Evolutionary conservation across 2,888 invertebrate genomes (phyloP).

Genomic region (Harpalus rufipes): DNA sequence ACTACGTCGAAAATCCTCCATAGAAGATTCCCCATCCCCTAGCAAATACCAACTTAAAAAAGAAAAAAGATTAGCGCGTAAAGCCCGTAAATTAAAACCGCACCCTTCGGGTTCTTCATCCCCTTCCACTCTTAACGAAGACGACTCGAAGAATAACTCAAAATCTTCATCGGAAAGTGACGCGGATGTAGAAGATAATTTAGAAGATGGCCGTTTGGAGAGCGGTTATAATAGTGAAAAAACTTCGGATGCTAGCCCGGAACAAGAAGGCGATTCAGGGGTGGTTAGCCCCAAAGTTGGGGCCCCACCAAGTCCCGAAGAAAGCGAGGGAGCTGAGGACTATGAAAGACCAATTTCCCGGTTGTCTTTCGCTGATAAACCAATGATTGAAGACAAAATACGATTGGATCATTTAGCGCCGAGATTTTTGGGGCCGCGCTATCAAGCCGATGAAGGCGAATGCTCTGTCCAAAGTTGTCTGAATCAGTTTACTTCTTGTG

Average conservation of each 20-base stretch:
- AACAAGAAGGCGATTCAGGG: slow-evolving; percentile 57
- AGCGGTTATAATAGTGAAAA: slow-evolving; percentile 79
- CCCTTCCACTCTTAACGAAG: not conserved
- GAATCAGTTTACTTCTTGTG: slow-evolving; percentile 94
- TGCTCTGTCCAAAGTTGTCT: slow-evolving; percentile 93
- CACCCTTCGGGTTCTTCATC: not conserved
- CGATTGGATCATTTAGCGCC: too few species aligned
- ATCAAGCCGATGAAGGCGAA: slow-evolving; percentile 87
- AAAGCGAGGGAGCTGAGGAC: slow-evolving; percentile 68
- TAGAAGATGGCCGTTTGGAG: slow-evolving; percentile 82
- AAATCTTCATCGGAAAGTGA: slow-evolving; percentile 86
- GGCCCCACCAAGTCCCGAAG: slow-evolving; percentile 77
- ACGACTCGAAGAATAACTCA: slow-evolving; percentile 70
- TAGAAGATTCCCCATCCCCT: slow-evolving; percentile 78
- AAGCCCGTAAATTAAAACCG: slow-evolving; percentile 77
- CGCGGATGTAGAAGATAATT: slow-evolving; percentile 90
- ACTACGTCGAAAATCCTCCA: slow-evolving; percentile 76
- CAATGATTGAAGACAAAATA: slow-evolving; percentile 37
- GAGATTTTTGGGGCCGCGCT: slow-evolving; percentile 74
- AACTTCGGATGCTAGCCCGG: slow-evolving; percentile 59
- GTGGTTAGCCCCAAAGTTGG: slow-evolving; percentile 69
- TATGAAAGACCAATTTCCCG: slow-evolving; percentile 75
- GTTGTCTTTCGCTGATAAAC: slow-evolving; percentile 72
- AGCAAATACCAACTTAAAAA: slow-evolving; percentile 85
- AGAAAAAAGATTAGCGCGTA: slow-evolving; percentile 81